Evolutionary conservation across 2,888 invertebrate genomes (phyloP), one percentile per base, ranked within the genome.

Genomic region (Drosophila putrida): DNA sequence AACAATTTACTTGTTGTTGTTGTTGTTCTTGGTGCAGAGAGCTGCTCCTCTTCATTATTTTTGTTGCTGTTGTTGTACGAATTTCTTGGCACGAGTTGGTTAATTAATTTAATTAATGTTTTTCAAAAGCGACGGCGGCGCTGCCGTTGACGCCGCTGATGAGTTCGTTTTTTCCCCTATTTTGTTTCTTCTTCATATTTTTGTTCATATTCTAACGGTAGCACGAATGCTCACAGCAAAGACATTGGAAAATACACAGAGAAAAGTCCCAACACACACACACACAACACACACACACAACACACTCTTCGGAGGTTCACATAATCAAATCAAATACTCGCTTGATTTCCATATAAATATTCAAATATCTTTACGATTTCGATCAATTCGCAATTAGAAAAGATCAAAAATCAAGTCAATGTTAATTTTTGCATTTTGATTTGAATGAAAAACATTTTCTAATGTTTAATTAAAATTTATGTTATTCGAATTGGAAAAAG

Each of bases 61-160:
- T 38, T 71, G 44, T 35, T 55, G 60, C 35, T 61, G 35, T 15
- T 76, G 50, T 44, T 61, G 71, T 55, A 74, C 72, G 62, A 80
- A 65, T 75, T 83, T 78, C 88, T 86, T 88, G 87, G 85, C 85
- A 85, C 85, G 85, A 88, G 88, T 86, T 88, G 78, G 55, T 81
- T 85, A 85, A 85, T 85, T 85, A 88, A 85, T 85, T 85, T 85
- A 85, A 85, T 85, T 86, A 85, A 85, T 86, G 88, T 88, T 88
- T 87, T 86, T 75, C 66, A 64, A 77, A 83, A 78, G 83, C 77
- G 82, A 79, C 77, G 84, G 59, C 71, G 73, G 47, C 70, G 73
- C 66, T 76, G 75, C 58, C 58, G 63, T 55, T 70, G 77, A 80
- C 72, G 79, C 74, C 74, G 39, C 47, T 78, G 79, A 71, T 71